Evolutionary conservation across 2,888 invertebrate genomes (phyloP).

Genomic region (Xestoiulus laeticollis): DNA sequence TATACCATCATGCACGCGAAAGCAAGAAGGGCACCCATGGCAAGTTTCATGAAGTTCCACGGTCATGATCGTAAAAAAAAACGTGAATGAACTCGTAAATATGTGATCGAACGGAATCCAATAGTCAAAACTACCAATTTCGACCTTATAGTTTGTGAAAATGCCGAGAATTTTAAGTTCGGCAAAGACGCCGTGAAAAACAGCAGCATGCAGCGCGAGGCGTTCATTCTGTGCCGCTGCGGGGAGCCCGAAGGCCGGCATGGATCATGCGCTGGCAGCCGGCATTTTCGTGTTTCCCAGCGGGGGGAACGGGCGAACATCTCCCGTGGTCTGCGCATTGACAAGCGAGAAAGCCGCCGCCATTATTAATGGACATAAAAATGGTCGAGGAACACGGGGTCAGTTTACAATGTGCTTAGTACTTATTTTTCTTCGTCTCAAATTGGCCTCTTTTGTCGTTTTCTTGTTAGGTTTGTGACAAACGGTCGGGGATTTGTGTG

Average conservation of each 20-base stretch:
- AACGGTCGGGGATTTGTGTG: slow-evolving; percentile 6
- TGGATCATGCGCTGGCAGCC: not conserved
- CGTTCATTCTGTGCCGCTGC: not conserved
- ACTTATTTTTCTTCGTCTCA: slow-evolving; percentile 10
- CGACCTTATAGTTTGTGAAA: not conserved
- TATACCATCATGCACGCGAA: not conserved
- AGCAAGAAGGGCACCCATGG: not conserved
- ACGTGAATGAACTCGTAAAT: not conserved
- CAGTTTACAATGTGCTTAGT: slow-evolving; percentile 26
- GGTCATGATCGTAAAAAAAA: not conserved
- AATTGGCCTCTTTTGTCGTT: slow-evolving; percentile 26
- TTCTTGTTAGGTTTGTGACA: slow-evolving; percentile 18
- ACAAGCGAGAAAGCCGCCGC: slow-evolving; percentile 26
- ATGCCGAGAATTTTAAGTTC: not conserved
- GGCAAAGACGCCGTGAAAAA: not conserved
- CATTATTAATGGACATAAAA: slow-evolving; percentile 26
- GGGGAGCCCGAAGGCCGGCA: not conserved
- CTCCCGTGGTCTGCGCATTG: slow-evolving; percentile 26
- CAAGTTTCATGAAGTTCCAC: not conserved
- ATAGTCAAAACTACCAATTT: not conserved
- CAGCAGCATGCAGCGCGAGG: not conserved
- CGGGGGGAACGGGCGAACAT: slow-evolving; percentile 7
- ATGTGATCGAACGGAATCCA: not conserved
- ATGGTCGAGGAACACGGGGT: slow-evolving; percentile 26
- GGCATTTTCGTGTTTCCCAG: slow-evolving; percentile 26